A percentile compares a stretch with the other conserved stretches of the same genome.
These are phyloP conservation scores for Platyrinchus mystaceus DNA, from an alignment of 2,797 vertebrate species.

Conservation along the genomic window DNA sequence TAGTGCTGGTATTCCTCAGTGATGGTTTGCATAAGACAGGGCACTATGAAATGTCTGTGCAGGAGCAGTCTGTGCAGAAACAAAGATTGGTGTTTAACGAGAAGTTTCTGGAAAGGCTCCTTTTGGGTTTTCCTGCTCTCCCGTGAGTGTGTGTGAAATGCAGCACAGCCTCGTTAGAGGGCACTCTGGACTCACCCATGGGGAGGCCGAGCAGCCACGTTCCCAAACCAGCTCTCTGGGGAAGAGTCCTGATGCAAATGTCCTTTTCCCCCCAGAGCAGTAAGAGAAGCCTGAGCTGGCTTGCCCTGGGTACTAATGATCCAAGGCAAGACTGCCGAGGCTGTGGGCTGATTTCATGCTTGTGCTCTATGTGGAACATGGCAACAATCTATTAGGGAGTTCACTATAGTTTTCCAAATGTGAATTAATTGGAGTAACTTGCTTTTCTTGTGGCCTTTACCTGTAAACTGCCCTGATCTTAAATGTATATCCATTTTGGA, in stretches of 20 bases:
- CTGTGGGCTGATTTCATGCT: neutral
- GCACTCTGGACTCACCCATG: neutral
- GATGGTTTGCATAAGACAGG: neutral
- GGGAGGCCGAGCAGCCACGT: neutral
- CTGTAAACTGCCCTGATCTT: neutral
- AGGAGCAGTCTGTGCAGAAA: neutral
- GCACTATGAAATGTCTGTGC: neutral
- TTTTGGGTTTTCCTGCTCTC: neutral
- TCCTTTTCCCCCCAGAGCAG: neutral
- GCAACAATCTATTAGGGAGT: neutral
- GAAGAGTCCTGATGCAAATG: neutral
- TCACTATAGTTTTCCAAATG: neutral
- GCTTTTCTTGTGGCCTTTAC: neutral
- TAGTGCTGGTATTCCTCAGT: neutral
- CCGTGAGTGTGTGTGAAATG: neutral
- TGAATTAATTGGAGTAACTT: neutral
- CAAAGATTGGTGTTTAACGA: neutral
- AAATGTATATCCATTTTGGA: neutral
- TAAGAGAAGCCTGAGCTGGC: neutral
- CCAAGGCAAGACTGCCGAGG: neutral
- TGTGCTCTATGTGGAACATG: neutral
- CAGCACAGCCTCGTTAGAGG: constrained; percentile 23
- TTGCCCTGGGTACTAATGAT: rapidly evolving
- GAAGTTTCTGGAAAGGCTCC: neutral
- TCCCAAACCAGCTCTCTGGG: rapidly evolving